Conservation (phyloP, 2,797 vertebrate species). For the Lutjanus campechanus region DNA sequence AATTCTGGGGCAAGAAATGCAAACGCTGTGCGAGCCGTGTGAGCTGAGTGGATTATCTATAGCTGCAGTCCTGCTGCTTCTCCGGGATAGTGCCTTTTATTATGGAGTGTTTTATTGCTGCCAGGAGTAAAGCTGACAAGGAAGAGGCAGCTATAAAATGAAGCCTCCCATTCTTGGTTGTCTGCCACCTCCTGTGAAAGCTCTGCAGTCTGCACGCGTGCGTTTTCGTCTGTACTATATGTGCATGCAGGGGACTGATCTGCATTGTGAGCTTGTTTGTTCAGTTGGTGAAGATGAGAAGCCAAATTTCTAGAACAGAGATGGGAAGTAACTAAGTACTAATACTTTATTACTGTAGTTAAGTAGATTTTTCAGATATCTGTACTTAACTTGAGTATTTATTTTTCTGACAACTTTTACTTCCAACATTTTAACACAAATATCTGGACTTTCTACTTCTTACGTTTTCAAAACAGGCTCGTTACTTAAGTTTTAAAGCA, state of each 20-base stretch:
- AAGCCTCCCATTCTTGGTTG: conserved; percentile 79
- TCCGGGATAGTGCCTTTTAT: conserved; percentile 83
- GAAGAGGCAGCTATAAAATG: conserved; percentile 85
- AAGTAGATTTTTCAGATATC: no score
- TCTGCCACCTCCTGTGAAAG: conserved; percentile 78
- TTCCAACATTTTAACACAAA: no score
- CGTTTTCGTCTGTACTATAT: conserved; percentile 50
- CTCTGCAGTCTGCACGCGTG: conserved; percentile 63
- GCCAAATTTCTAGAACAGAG: conserved; percentile 52
- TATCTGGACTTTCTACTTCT: no score
- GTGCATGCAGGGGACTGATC: conserved; percentile 51
- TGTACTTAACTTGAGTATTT: no score
- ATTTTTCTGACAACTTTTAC: no score
- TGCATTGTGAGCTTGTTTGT: conserved; percentile 63
- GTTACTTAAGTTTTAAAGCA: no score
- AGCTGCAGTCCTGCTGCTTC: conserved; percentile 80
- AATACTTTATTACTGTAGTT: no score
- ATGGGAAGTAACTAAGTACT: no score
- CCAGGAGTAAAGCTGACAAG: conserved; percentile 84
- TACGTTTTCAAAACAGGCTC: no score
- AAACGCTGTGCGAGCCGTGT: conserved; percentile 68
- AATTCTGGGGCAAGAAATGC: conserved; percentile 80
- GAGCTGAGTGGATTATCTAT: conserved; percentile 84
- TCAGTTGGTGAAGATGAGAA: conserved; percentile 51
- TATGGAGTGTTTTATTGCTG: conserved; percentile 88